A percentile compares a stretch with the other conserved stretches of the same genome.
These are phyloP conservation scores for Mantis religiosa DNA, from an alignment of 2,888 invertebrate species.

Conservation along the genomic window DNA sequence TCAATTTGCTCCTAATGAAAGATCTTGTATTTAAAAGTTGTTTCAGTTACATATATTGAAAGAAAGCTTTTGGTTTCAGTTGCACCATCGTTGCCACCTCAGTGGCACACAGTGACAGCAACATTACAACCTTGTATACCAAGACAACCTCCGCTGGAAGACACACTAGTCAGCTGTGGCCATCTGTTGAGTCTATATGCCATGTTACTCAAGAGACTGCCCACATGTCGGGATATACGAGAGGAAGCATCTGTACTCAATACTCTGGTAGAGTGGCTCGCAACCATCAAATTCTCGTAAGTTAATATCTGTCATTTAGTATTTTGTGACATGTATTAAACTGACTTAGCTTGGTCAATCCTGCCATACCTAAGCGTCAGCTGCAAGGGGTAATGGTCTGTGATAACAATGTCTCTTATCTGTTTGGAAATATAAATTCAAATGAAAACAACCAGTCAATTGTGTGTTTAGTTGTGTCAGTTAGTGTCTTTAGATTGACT, in stretches of 20 bases:
- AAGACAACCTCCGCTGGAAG: conserved; percentile 49
- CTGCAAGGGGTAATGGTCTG: no score
- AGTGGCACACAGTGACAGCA: conserved; percentile 48
- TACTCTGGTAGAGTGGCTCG: conserved; percentile 36
- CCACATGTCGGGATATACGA: conserved; percentile 43
- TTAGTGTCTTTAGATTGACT: no score
- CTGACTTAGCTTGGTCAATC: no score
- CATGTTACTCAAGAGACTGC: conserved; percentile 50
- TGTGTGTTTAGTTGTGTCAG: no score
- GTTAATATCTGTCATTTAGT: conserved; percentile 32
- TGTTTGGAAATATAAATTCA: no score
- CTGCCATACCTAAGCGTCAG: no score
- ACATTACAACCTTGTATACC: conserved; percentile 46
- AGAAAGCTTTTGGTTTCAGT: conserved; percentile 33
- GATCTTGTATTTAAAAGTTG: no score
- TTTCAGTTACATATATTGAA: no score
- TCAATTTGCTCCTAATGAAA: no score
- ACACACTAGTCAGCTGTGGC: conserved; percentile 49
- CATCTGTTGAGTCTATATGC: conserved; percentile 54
- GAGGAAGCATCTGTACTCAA: conserved; percentile 42
- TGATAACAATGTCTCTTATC: no score
- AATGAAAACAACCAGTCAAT: no score
- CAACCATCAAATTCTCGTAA: conserved; percentile 53
- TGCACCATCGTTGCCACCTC: conserved; percentile 43
- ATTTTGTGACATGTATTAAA: neutral